Percentiles rank a stretch among this genome's conserved stretches.
Evolutionary conservation across 2,888 invertebrate genomes (phyloP).

Genomic region (Scotopteryx bipunctaria): DNA sequence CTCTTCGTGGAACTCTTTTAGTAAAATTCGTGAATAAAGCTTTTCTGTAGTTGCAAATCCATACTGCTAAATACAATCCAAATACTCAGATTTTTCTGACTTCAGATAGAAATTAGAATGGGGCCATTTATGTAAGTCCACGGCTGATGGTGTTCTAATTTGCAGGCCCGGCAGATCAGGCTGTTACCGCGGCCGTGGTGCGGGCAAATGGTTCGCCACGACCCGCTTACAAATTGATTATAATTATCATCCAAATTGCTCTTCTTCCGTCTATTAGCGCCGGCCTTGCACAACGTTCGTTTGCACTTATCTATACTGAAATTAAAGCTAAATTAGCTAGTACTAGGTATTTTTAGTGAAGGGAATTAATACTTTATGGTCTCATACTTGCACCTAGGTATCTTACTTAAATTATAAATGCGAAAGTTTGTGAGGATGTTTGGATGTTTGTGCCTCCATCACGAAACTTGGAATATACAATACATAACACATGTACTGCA

Average conservation of each 20-base stretch:
- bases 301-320: constrained; percentile 31
- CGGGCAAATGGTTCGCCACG: constrained; percentile 47
- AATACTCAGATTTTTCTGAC: background rate
- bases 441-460: too few relatives aligned
- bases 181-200: constrained; percentile 39
- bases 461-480: too few relatives aligned
- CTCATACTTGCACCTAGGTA: too few relatives aligned
- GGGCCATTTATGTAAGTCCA: constrained; percentile 7
- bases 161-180: constrained; percentile 25
- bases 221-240: constrained; percentile 54
- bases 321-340: constrained; percentile 16
- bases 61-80: too few relatives aligned
- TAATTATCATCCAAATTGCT: constrained; percentile 59
- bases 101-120: constrained; percentile 1
- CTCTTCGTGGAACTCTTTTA: too few relatives aligned
- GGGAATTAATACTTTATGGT: background rate
- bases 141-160: constrained; percentile 35
- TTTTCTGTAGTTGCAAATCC: too few relatives aligned
- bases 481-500: too few relatives aligned
- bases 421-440: too few relatives aligned
- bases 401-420: background rate
- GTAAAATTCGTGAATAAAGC: too few relatives aligned
- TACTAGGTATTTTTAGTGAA: background rate
- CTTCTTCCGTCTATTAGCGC: constrained; percentile 53
- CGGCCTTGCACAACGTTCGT: constrained; percentile 35